phyloP scores from a whole-genome alignment of 2,888 invertebrate genomes.

The Eutolmus rufibarbis region DNA sequence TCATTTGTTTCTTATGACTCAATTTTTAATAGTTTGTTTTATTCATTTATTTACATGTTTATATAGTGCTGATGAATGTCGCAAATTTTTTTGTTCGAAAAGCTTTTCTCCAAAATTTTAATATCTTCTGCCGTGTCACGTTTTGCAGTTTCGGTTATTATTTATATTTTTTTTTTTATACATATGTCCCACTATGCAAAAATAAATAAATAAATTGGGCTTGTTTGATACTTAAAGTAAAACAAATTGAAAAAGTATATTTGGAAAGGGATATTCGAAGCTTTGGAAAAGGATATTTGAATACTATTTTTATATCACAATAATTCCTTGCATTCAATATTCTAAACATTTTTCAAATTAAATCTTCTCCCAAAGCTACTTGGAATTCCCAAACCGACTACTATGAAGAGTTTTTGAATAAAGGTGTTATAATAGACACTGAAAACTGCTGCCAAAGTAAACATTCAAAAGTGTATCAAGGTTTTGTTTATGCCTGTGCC shows the following conservation, averaged over 20 bases:
- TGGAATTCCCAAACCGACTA: background rate
- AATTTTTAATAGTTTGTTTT: conserved; percentile 17
- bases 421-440: background rate
- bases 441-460: background rate
- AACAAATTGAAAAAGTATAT: background rate
- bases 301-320: too few relatives aligned
- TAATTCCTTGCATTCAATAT: too few relatives aligned
- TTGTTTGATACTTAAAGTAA: too few relatives aligned
- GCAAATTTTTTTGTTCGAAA: background rate
- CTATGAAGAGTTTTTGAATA: background rate
- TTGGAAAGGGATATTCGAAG: background rate
- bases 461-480: background rate
- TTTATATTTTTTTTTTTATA: background rate
- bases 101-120: background rate
- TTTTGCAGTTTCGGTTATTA: background rate
- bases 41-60: background rate
- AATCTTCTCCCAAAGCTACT: background rate
- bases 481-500: background rate
- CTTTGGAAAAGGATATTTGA: too few relatives aligned
- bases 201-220: too few relatives aligned
- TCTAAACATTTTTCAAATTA: too few relatives aligned
- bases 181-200: background rate
- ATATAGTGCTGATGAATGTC: conserved; percentile 7
- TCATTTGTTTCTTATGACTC: background rate
- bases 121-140: background rate